Evolutionary conservation across 2,888 invertebrate genomes (phyloP).

Genomic region (Harpagoxenus sublaevis): DNA sequence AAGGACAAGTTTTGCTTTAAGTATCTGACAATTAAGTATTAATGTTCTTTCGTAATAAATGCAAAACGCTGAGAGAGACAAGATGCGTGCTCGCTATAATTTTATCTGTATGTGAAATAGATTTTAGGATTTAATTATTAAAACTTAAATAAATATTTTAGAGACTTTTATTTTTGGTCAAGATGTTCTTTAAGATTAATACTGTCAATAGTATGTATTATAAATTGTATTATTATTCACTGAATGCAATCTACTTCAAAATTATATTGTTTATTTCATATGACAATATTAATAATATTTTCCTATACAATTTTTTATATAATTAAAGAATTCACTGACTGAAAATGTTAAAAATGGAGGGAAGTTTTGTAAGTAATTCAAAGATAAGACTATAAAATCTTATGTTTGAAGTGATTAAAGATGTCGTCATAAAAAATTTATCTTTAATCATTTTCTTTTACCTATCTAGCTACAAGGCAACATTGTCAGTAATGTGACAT

Average conservation of each 20-base stretch:
- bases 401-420: background rate
- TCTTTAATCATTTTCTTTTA: background rate
- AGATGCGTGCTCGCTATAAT: background rate
- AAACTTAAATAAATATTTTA: background rate
- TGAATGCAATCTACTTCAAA: background rate
- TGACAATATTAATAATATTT: conserved; percentile 1
- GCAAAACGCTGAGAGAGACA: background rate
- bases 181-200: background rate
- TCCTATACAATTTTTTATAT: background rate
- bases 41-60: background rate
- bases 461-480: background rate
- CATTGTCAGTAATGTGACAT: background rate
- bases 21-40: conserved; percentile 10
- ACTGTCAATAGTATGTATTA: background rate
- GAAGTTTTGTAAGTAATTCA: background rate
- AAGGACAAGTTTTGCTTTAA: conserved; percentile 36
- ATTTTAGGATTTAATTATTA: background rate
- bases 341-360: background rate
- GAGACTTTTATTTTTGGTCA: background rate
- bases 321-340: background rate
- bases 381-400: background rate
- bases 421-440: background rate
- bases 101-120: background rate
- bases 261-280: background rate
- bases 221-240: background rate